These are phyloP conservation scores for Hyposoter didymator DNA, from an alignment of 2,888 invertebrate species.

Conservation along the genomic window DNA sequence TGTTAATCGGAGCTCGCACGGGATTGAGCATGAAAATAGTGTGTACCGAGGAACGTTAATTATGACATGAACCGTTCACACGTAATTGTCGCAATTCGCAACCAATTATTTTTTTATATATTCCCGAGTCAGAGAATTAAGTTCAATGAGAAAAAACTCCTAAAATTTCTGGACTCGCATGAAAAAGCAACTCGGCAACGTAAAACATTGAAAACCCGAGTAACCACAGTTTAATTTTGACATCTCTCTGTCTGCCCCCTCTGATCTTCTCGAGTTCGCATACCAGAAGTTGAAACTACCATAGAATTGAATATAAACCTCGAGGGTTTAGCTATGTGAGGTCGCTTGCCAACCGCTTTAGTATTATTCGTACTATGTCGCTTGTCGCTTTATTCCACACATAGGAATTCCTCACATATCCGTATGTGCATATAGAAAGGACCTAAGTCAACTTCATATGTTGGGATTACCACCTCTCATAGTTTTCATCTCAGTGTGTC, in stretches of 20 bases:
- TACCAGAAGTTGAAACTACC: constrained; percentile 42
- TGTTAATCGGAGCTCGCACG: background rate
- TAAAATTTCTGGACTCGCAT: background rate
- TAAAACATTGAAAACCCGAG: background rate
- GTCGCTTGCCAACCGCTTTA: constrained; percentile 35
- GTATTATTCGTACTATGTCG: constrained; percentile 45
- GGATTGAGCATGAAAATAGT: background rate
- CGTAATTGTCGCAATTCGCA: background rate
- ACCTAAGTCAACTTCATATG: constrained; percentile 77
- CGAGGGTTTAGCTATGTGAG: constrained; percentile 15
- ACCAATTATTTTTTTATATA: background rate
- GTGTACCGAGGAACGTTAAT: background rate
- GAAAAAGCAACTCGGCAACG: background rate
- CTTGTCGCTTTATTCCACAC: background rate
- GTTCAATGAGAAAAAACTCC: background rate
- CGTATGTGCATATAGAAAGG: background rate
- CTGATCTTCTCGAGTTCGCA: constrained; percentile 21
- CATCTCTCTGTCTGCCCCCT: background rate
- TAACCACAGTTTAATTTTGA: constrained; percentile 15
- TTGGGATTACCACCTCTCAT: constrained; percentile 75
- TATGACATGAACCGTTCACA: background rate
- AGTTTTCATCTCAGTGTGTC: constrained; percentile 66
- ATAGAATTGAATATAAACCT: constrained; percentile 57
- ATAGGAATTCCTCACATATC: background rate
- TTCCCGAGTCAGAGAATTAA: background rate